Conservation (phyloP, 2,888 invertebrate species). For the Hydraecia micacea region DNA sequence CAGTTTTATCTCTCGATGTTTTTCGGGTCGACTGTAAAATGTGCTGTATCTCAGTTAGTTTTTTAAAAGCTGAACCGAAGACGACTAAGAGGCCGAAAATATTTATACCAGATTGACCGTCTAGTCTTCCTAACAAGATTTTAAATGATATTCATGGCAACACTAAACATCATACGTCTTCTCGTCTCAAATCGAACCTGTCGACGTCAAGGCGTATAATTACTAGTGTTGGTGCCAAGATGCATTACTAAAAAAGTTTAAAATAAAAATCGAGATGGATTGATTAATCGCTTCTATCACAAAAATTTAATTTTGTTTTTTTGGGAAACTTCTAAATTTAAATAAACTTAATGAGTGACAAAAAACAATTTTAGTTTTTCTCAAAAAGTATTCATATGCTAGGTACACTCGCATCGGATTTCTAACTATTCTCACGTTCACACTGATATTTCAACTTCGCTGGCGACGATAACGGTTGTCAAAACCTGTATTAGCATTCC, state of each 20-base stretch:
- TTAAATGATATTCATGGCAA: constrained; percentile 16
- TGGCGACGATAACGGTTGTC: not conserved
- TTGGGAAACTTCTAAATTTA: not conserved
- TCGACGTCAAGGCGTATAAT: constrained; percentile 14
- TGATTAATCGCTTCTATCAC: not conserved
- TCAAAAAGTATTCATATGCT: no score
- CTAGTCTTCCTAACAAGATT: not conserved
- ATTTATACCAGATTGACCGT: no score
- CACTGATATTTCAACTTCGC: not conserved
- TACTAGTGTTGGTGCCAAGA: constrained; percentile 1
- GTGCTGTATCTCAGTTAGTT: no score
- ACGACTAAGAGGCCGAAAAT: no score
- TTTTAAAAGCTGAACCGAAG: no score
- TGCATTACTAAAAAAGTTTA: not conserved
- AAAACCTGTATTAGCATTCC: not conserved
- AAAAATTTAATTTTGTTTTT: not conserved
- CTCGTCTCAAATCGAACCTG: constrained; percentile 1
- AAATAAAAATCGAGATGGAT: not conserved
- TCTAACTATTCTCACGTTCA: not conserved
- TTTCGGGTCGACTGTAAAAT: no score
- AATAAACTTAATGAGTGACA: not conserved
- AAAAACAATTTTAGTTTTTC: not conserved
- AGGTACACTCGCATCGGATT: not conserved
- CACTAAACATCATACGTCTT: constrained; percentile 26
- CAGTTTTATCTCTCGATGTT: no score